A percentile compares a stretch with the other conserved stretches of the same genome.
Conservation (phyloP, 2,113 vertebrate genomes). For the Menidia beryllina region DNA sequence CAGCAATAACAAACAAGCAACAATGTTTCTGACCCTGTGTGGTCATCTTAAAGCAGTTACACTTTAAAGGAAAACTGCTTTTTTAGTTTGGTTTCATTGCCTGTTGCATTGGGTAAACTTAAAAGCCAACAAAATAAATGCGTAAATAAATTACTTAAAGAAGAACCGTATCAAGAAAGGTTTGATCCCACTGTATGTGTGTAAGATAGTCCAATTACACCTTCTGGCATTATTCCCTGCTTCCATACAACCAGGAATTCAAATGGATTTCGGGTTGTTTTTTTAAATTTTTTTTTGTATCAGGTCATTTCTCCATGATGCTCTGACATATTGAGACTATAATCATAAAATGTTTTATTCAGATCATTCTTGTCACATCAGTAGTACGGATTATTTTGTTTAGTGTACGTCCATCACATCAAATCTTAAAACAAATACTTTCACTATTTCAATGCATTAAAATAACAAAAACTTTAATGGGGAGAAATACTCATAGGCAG, state of each 20-base stretch:
- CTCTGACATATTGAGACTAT: too few relatives aligned
- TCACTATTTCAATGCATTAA: neutral
- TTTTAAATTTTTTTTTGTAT: too few relatives aligned
- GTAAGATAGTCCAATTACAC: neutral
- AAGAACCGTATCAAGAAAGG: neutral
- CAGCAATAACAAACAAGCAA: conserved; percentile 11
- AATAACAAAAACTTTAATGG: neutral
- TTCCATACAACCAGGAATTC: neutral
- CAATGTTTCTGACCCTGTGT: conserved; percentile 4
- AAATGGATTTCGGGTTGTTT: too few relatives aligned
- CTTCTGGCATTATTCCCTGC: neutral
- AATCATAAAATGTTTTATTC: too few relatives aligned
- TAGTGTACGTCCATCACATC: neutral
- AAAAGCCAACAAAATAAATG: neutral
- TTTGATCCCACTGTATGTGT: neutral
- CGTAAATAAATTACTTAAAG: too few relatives aligned
- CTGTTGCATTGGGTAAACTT: neutral
- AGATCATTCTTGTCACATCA: too few relatives aligned
- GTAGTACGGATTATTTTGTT: too few relatives aligned
- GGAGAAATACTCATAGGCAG: neutral
- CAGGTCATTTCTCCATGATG: too few relatives aligned
- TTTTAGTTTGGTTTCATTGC: neutral
- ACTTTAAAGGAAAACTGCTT: neutral
- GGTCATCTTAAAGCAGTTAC: conserved; percentile 1
- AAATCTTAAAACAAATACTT: neutral